Conservation (phyloP, 2,113 vertebrate genomes). For the Australoheros scitulus region DNA sequence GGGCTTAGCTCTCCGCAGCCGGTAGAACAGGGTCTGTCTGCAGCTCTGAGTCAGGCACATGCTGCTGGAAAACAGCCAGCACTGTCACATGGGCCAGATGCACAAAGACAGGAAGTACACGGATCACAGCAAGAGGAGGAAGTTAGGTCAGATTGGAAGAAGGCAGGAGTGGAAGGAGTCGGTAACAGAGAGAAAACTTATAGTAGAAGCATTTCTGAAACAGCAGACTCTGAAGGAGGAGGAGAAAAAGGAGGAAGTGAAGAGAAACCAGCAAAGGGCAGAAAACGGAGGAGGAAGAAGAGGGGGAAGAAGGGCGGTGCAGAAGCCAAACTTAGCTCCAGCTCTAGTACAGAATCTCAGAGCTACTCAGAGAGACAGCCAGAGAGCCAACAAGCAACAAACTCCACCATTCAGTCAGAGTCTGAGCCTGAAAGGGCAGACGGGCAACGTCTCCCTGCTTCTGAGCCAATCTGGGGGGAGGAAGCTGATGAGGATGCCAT, state of each 20-base stretch:
- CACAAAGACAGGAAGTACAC: constrained; percentile 4
- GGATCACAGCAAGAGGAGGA: constrained; percentile 40
- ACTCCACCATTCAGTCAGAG: background rate
- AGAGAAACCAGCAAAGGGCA: constrained; percentile 11
- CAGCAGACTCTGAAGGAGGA: constrained; percentile 11
- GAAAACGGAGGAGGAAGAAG: constrained; percentile 53
- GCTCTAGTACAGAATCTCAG: constrained; percentile 47
- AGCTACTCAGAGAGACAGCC: constrained; percentile 17
- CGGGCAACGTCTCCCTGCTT: background rate
- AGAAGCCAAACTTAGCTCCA: constrained; percentile 47
- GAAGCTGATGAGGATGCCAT: constrained; percentile 36
- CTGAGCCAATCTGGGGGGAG: constrained; percentile 6
- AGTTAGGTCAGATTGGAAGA: constrained; percentile 38
- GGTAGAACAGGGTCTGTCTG: constrained; percentile 23
- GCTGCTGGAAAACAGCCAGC: constrained; percentile 36
- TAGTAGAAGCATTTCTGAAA: constrained; percentile 25
- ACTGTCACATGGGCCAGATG: too few relatives aligned
- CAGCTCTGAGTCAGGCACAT: constrained; percentile 47
- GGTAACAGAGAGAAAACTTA: constrained; percentile 8
- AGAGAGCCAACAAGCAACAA: background rate
- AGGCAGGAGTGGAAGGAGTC: constrained; percentile 9
- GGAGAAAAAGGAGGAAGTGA: background rate
- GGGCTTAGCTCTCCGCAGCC: constrained; percentile 5
- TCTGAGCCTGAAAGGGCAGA: constrained; percentile 8
- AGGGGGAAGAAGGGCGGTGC: constrained; percentile 21